These are phyloP conservation scores for Sminthopsis crassicaudata DNA, from an alignment of 2,113 vertebrate species.

Conservation along the genomic window DNA sequence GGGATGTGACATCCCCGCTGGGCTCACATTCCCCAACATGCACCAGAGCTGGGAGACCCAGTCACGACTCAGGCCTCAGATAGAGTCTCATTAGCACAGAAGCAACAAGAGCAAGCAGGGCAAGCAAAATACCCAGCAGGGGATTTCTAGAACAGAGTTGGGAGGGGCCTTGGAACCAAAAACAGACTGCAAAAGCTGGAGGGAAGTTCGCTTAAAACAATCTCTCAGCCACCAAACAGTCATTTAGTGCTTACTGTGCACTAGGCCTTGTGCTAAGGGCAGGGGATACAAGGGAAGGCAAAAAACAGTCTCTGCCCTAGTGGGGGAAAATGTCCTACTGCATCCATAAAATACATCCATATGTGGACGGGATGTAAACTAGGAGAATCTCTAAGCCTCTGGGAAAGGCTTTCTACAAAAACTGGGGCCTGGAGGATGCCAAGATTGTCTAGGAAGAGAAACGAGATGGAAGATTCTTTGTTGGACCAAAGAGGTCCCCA, in stretches of 20 bases:
- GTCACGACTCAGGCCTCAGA: background rate
- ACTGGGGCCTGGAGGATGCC: background rate
- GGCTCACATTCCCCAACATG: background rate
- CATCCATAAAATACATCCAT: background rate
- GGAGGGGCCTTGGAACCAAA: too few relatives aligned
- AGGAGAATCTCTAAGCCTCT: background rate
- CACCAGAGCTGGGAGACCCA: background rate
- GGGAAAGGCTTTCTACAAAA: background rate
- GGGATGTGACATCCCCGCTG: background rate
- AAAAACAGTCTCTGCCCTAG: background rate
- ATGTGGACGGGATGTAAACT: background rate
- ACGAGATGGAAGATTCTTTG: background rate
- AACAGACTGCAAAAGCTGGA: background rate
- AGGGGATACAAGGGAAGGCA: background rate
- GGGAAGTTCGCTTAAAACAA: background rate
- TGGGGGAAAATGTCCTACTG: background rate
- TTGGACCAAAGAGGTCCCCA: background rate
- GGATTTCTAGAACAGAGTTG: background rate
- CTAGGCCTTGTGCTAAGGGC: background rate
- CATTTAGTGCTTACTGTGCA: too few relatives aligned
- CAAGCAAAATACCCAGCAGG: background rate
- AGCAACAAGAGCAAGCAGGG: background rate
- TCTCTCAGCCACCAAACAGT: background rate
- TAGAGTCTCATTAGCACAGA: background rate
- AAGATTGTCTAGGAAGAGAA: background rate